Conservation (phyloP, 2,113 vertebrate genomes). For the Microtus richardsoni region DNA sequence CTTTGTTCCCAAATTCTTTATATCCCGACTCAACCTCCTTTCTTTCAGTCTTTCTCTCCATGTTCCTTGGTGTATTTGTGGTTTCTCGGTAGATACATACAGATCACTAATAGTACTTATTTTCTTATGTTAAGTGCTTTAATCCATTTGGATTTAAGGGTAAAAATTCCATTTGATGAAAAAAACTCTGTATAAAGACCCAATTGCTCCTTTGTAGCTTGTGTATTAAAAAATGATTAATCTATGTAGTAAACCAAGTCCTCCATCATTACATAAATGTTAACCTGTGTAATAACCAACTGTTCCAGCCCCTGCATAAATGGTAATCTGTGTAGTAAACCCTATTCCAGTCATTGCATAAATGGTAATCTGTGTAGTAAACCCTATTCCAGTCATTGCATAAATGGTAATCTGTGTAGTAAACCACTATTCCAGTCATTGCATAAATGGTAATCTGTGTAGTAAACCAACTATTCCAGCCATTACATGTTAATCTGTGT, state of each 20-base stretch:
- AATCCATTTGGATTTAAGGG: constrained; percentile 97
- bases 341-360: no score
- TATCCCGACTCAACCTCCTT: constrained; percentile 27
- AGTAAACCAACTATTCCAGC: no score
- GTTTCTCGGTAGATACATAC: constrained; percentile 94
- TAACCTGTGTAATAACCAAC: constrained; percentile 99
- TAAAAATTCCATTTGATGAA: constrained; percentile 95
- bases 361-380: no score
- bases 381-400: no score
- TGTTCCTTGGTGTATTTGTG: constrained; percentile 93
- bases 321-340: no score
- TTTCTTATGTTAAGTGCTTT: constrained; percentile 94
- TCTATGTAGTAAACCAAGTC: constrained; percentile 98
- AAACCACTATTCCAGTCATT: no score
- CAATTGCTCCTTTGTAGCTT: constrained; percentile 97
- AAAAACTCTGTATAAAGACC: constrained; percentile 98
- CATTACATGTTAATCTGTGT: no score
- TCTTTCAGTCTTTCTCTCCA: constrained; percentile 75
- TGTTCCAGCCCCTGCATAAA: constrained; percentile 69
- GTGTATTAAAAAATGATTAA: constrained; percentile 98
- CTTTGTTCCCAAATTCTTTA: constrained; percentile 86
- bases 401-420: no score
- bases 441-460: constrained; percentile 91
- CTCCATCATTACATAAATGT: constrained; percentile 86
- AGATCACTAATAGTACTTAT: constrained; percentile 95